Conservation (phyloP, 2,113 vertebrate species). For the Thoracochromis brauschi region DNA sequence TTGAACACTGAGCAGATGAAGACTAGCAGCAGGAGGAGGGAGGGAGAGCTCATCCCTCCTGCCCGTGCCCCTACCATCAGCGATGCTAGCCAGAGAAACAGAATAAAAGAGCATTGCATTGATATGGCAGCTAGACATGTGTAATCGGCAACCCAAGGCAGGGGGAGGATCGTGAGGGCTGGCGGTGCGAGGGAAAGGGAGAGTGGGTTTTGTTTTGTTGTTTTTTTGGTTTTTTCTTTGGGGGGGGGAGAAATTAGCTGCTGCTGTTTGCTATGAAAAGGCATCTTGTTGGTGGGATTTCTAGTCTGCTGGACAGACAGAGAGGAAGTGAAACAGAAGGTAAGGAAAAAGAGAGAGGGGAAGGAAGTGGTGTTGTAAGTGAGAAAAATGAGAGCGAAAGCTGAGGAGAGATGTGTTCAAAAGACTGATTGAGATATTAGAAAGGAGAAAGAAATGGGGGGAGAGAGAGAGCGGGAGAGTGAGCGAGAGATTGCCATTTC, state of each 20-base stretch:
- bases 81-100: slow-evolving; percentile 16
- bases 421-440: background rate
- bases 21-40: background rate
- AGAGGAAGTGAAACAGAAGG: slow-evolving; percentile 18
- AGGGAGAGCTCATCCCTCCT: background rate
- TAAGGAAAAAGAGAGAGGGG: background rate
- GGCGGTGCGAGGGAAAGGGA: background rate
- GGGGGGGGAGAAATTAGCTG: background rate
- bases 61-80: background rate
- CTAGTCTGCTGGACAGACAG: slow-evolving; percentile 6
- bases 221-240: rapidly evolving
- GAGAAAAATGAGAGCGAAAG: background rate
- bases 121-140: slow-evolving; percentile 29
- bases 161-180: background rate
- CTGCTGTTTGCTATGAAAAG: slow-evolving; percentile 54
- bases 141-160: background rate
- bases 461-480: background rate
- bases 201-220: background rate
- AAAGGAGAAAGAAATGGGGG: background rate
- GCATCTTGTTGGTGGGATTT: slow-evolving; percentile 51
- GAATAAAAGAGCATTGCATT: slow-evolving; percentile 29
- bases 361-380: background rate
- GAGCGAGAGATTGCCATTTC: background rate
- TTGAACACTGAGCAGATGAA: background rate
- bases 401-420: background rate